Base-by-base conservation (phyloP, 2,888 invertebrate genomes). In the Acleris sparsana region DNA sequence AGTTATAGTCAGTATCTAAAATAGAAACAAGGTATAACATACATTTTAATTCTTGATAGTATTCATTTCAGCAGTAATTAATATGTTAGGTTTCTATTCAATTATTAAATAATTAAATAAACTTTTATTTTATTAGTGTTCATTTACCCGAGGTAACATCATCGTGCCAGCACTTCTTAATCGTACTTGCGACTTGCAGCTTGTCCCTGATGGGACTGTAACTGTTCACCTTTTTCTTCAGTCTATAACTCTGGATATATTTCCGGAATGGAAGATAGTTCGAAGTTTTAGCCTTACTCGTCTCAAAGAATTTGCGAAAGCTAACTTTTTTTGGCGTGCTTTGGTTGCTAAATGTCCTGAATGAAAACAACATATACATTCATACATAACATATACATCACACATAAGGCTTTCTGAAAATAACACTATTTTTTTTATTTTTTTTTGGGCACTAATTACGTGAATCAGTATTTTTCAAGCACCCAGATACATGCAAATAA, bases 181-280 rank as follows among this genome's bases (percentile, higher is more conserved):
- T 77, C 71, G 83, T 84, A 57, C 86, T 83, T 6, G 87, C 80
- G 11, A 86, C 80, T 72, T 90, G 86, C 71, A 85, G 76, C 70
- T 89, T 89, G 16, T 78, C 80, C 69, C 86, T 86, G 17, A 91
- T 88, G 11, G 90, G 91, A 60, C 89, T 90, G 70, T 92, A 91
- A 39, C 79, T 77, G 57, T 77, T 81, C 0, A 77, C 70, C 69
- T 88, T 91, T 72, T 89, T 92, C 75, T 91, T 92, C 13, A 83
- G 78, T 72, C 85, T 89, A 69, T 90, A 91, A 67, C 83, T 91
- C 69, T 92, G 87, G 55, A 90, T 87, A 67, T 88, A 87, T 68
- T 90, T 91, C 68, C 85, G 93, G 76, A 96, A 96, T 13, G 96
- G 95, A 93, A 95, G 94, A 75, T 96, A 96, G 67, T 93, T 93